Base-by-base conservation (phyloP, 2,797 vertebrate species). In the Acropternis orthonyx region DNA sequence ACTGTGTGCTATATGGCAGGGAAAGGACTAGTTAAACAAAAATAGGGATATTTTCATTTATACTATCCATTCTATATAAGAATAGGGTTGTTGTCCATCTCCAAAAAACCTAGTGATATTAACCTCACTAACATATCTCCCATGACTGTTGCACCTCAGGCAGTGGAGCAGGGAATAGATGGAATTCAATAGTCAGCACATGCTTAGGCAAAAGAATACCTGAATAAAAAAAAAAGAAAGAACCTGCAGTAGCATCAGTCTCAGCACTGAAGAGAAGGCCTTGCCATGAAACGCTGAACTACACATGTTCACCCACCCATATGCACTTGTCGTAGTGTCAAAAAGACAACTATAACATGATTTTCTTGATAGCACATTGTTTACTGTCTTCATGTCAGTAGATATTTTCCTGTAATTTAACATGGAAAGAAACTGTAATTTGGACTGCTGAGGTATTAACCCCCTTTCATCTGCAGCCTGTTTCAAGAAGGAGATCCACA, bases 281-380 rank as follows among this genome's bases (percentile, higher is more conserved):
- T 82, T 74, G 52, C 54, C 32, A 28, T 28, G 30, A 83, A 68
- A 55, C 10, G 30, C 51, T 41, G 49, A 66, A 36, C 21, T 36
- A n/a, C 41, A n/a, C 0, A 0, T 23, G 14, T 43, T 72, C 43
- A 27, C 12, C 19, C 30, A 71, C 13, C 32, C 41, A 39, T 28
- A 39, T 28, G 17, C 16, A 16, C 12, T 81, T 84, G 15, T 46
- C 22, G 16, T 56, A 17, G 8, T 54, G 30, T 28, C 56, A 41
- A 41, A 71, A 65, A 80, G 23, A 86, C 65, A 55, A 34, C 10
- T 41, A 5, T 27, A 86, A 30, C 14, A 27, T 18, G 0, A n/a
- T 72, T 86, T 79, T 71, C 32, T 34, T 56, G n/a, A 75, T 8
- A 32, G 15, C 41, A 56, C 66, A 12, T 59, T 7, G 26, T 71